Conservation (phyloP, 2,113 vertebrate species). For the Sus scrofa region T2T-Sscrofa CM000812.6:234601001-234601500, state of each 20-base stretch:
- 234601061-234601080: neutral
- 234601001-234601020: neutral
- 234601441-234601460: neutral
- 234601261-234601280: neutral
- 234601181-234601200: neutral
- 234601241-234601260: neutral
- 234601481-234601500: neutral
- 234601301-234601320: neutral
- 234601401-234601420: neutral
- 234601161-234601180: conserved; percentile 8
- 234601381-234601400: neutral
- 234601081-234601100: neutral
- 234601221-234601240: neutral
- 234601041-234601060: neutral
- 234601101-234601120: neutral
- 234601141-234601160: neutral
- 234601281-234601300: neutral
- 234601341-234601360: neutral
- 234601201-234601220: neutral
- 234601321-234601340: neutral
- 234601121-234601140: neutral
- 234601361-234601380: neutral
- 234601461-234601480: neutral
- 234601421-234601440: neutral
- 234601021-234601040: neutral